phyloP scores from a whole-genome alignment of 2,113 vertebrate species.

The Meles meles region DNA sequence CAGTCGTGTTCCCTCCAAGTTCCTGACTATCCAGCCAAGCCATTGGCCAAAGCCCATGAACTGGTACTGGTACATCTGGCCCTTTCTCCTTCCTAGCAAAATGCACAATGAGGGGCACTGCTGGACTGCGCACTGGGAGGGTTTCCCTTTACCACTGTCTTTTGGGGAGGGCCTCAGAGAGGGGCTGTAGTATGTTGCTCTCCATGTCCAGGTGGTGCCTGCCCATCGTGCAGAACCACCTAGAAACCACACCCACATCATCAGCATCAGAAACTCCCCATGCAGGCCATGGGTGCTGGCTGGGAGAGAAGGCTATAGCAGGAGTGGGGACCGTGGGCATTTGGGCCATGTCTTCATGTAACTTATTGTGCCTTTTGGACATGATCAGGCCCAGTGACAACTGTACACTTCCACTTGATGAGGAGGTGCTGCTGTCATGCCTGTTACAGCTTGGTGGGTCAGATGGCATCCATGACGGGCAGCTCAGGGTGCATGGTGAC shows the following conservation, averaged over 20 bases:
- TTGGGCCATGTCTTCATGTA: background rate
- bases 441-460: background rate
- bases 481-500: background rate
- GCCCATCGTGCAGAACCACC: background rate
- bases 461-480: background rate
- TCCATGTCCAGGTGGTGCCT: background rate
- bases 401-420: background rate
- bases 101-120: background rate
- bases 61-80: background rate
- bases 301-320: background rate
- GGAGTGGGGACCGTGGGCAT: background rate
- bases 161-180: background rate
- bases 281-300: background rate
- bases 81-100: background rate
- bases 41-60: background rate
- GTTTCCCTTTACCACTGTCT: background rate
- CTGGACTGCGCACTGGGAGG: background rate
- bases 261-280: background rate
- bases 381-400: background rate
- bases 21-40: background rate
- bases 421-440: background rate
- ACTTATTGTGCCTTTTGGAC: background rate
- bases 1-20: background rate
- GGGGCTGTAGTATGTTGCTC: background rate
- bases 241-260: background rate